A percentile compares a stretch with the other conserved stretches of the same genome.
Conservation (phyloP, 2,888 invertebrate species). For the Heterodera filipjevi region DNA sequence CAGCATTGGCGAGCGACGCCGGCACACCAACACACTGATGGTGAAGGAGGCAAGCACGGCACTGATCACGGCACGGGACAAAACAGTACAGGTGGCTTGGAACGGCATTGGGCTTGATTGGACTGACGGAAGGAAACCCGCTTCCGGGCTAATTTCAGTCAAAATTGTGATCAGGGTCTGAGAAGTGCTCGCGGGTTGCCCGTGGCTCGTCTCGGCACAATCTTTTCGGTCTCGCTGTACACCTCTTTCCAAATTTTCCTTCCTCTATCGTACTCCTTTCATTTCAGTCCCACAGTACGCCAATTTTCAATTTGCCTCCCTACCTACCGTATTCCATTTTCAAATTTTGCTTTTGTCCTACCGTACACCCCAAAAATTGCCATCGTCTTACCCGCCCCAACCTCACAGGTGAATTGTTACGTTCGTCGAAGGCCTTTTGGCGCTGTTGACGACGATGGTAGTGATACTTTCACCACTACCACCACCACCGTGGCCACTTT, state of each 20-base stretch:
- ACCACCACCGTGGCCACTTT: not conserved
- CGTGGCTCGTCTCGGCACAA: no score
- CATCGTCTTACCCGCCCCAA: no score
- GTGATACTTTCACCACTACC: not conserved
- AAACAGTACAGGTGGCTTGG: constrained; percentile 49
- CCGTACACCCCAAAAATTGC: no score
- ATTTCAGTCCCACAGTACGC: no score
- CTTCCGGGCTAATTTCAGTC: no score
- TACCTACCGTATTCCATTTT: not conserved
- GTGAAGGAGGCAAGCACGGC: constrained; percentile 58
- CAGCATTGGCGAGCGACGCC: not conserved
- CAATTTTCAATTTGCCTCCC: no score
- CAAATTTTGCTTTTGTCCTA: not conserved
- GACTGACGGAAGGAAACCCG: constrained; percentile 13
- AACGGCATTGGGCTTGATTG: not conserved
- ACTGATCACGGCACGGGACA: constrained; percentile 56
- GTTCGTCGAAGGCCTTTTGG: not conserved
- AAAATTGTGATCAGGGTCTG: no score
- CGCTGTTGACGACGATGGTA: not conserved
- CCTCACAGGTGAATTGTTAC: not conserved
- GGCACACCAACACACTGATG: constrained; percentile 34
- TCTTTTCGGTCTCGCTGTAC: no score
- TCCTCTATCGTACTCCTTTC: constrained; percentile 4
- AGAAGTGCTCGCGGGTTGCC: no score
- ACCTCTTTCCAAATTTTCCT: no score